phyloP scores from a whole-genome alignment of 2,113 vertebrate genomes.

The zebrafish (Danio rerio) region DNA sequence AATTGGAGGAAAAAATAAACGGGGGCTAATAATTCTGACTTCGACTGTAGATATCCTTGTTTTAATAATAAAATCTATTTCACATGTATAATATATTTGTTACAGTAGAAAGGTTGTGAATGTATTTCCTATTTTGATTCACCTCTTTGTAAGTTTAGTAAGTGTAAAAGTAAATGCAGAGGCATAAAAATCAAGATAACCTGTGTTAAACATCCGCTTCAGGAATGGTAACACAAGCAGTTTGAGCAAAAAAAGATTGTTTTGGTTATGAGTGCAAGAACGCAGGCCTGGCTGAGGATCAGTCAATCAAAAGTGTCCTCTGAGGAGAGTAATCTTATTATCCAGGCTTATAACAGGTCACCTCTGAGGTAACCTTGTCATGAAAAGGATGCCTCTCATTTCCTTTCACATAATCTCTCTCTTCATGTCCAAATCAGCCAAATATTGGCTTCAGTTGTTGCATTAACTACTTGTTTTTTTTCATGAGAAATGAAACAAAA shows the following conservation, averaged over 20 bases:
- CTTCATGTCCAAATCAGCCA: constrained; percentile 54
- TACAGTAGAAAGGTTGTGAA: no score
- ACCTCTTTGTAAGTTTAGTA: background rate
- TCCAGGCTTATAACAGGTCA: constrained; percentile 65
- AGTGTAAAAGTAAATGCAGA: background rate
- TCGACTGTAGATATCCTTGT: no score
- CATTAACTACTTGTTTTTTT: background rate
- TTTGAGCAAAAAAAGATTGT: constrained; percentile 4
- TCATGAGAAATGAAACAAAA: background rate
- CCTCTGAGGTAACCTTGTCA: constrained; percentile 57
- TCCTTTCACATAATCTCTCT: constrained; percentile 67
- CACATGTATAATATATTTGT: no score
- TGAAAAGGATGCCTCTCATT: constrained; percentile 37
- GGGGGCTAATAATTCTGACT: no score
- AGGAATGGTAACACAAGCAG: background rate
- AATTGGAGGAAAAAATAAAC: no score
- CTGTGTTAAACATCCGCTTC: no score
- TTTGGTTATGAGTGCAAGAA: constrained; percentile 36
- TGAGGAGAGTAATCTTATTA: constrained; percentile 64
- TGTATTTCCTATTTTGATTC: background rate
- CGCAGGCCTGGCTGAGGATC: constrained; percentile 60
- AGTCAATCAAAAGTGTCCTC: constrained; percentile 64
- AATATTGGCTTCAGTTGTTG: background rate
- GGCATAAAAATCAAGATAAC: background rate
- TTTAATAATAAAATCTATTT: no score